These are phyloP conservation scores for Dendropsophus ebraccatus DNA, from an alignment of 2,113 vertebrate genomes.

Conservation along the genomic window DNA sequence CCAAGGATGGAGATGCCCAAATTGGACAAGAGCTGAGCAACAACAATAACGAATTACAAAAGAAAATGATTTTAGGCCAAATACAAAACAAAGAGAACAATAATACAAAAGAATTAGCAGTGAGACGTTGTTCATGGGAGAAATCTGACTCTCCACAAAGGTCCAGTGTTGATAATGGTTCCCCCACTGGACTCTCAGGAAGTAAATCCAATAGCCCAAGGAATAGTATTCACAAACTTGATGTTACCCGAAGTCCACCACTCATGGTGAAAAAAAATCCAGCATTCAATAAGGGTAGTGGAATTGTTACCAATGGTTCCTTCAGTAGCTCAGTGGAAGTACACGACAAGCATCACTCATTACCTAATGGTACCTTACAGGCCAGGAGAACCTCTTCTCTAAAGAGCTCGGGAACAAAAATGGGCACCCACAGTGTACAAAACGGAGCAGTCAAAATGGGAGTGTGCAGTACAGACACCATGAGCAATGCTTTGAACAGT, in stretches of 20 bases:
- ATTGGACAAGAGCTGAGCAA: slow-evolving; percentile 74
- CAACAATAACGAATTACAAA: slow-evolving; percentile 85
- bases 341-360: slow-evolving; percentile 80
- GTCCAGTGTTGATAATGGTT: slow-evolving; percentile 76
- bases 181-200: slow-evolving; percentile 69
- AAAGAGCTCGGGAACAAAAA: slow-evolving; percentile 87
- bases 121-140: slow-evolving; percentile 88
- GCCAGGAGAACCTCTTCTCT: slow-evolving; percentile 79
- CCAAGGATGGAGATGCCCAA: slow-evolving; percentile 76
- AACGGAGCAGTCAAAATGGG: slow-evolving; percentile 83
- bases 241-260: slow-evolving; percentile 87
- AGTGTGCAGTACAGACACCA: slow-evolving; percentile 76
- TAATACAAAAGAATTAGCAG: slow-evolving; percentile 73
- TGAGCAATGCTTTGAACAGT: slow-evolving; percentile 71
- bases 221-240: slow-evolving; percentile 80
- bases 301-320: slow-evolving; percentile 96
- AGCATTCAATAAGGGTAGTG: slow-evolving; percentile 92
- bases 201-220: slow-evolving; percentile 84
- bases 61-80: slow-evolving; percentile 71
- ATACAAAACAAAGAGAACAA: slow-evolving; percentile 90
- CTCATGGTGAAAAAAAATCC: slow-evolving; percentile 92
- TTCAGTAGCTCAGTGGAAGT: slow-evolving; percentile 86
- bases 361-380: slow-evolving; percentile 76
- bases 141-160: slow-evolving; percentile 80
- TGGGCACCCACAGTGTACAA: slow-evolving; percentile 88